Evolutionary conservation across 1,140 invertebrate species (phyloP), one percentile per base, ranked within the genome.

Genomic region (Heliothis subflexa): DNA sequence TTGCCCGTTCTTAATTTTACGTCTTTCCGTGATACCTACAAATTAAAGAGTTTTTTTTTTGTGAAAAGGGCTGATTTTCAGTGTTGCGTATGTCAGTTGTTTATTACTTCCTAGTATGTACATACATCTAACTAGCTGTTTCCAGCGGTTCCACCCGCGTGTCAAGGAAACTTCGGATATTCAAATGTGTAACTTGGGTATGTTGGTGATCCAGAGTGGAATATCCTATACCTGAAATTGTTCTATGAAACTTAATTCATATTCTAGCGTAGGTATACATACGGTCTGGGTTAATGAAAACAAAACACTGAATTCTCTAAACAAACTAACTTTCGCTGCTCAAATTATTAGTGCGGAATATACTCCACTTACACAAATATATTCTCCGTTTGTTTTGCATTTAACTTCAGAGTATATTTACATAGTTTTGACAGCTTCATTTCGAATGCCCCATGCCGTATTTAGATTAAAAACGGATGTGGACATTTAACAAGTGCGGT

Each of bases 401-500:
- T 21, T 47, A 18, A 47, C 40, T 47, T 55, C 33, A n/a, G 33
- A 12, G 10, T 16, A 68, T 68, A 68, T 52, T 66, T 49, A 52
- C 47, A 13, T 68, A 49, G 12, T 28, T 14, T 45, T 25, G 21
- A 68, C 64, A 68, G 18, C 45, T 52, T 49, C 7, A 49, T 18
- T 49, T 52, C 12, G 7, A 50, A 68, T 33, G 13, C 18, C 11
- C 18, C 52, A 16, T 52, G 13, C 18, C 11, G 47, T 68, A 16
- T 52, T 68, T 2, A 25, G 18, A 50, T 68, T 52, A 40, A 49
- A 21, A 52, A 28, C 64, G 64, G 64, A 68, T 68, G 49, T 68
- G 13, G 47, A 25, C 47, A 52, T 18, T 68, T 68, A 50, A 28
- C 64, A n/a, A 25, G 18, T 14, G 11, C 11, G 64, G 64, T 68